Base-by-base conservation (phyloP, 1,140 invertebrate genomes). In the Drosophila sturtevanti region DNA sequence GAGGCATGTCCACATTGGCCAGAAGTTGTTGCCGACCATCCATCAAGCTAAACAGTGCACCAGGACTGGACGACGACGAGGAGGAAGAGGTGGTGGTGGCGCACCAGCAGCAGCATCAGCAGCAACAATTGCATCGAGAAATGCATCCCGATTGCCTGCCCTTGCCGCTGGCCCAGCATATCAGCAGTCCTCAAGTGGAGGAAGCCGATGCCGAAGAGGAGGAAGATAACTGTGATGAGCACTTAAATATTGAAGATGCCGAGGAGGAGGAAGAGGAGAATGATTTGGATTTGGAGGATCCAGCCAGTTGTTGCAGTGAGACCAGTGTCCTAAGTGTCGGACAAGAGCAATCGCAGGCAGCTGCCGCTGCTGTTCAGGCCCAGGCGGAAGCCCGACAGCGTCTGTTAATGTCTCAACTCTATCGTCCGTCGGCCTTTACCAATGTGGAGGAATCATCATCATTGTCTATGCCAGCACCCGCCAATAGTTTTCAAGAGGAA, bases 291-390 rank as follows among this genome's bases (percentile, higher is more conserved):
- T 22, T 74, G 12, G 89, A 90, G 37, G 89, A 90, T 37, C 65
- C 67, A 0, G 52, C 73, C 24, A 90, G 89, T 44, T 95, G 94
- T 68, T 94, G 94, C 76, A 95, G 94, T 73, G 94, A 95, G 71
- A 94, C 94, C 67, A 95, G 94, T 1, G 94, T 95, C 1, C 69
- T 95, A 1, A 95, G 94, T 51, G 95, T 95, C 44, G 95, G 95
- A 1, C 95, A 95, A 85, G 94, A 95, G 77, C 93, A 93, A 5
- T 92, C 90, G 5, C 71, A 82, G 44, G 73, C 72, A 14, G 61
- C 72, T 1, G 68, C 74, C 7, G 68, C 58, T 0, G 41, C 41
- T 14, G 41, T 48, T 9, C 41, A 48, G 4, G 21, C 61, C 2
- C 24, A 59, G 58, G 74, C 58, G 68, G 89, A 69, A 35, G 76